A percentile compares a stretch with the other conserved stretches of the same genome.
phyloP scores from a whole-genome alignment of 2,888 invertebrate species.

The Phaedon cochleariae region DNA sequence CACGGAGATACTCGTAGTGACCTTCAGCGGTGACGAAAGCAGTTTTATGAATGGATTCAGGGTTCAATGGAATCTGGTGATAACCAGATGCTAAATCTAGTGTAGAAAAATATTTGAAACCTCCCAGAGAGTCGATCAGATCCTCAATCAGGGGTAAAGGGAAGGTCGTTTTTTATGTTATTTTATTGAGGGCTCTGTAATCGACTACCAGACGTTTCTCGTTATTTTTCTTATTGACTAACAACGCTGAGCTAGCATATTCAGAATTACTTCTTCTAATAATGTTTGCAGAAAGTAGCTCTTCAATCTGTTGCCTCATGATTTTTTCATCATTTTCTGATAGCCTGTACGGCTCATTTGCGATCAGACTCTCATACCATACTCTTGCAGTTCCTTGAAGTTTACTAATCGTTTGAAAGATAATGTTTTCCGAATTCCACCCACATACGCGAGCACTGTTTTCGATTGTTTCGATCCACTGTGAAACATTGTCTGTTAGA shows the following conservation, averaged over 20 bases:
- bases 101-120: conserved; percentile 35
- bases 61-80: conserved; percentile 46
- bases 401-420: conserved; percentile 34
- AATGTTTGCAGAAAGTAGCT: conserved; percentile 24
- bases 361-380: conserved; percentile 35
- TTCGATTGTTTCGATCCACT: too few species aligned
- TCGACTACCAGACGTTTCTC: conserved; percentile 29
- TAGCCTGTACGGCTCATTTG: conserved; percentile 11
- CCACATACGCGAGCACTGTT: too few species aligned
- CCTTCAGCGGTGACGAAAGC: conserved; percentile 45
- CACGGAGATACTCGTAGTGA: conserved; percentile 19
- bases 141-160: conserved; percentile 34
- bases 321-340: conserved; percentile 25
- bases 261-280: conserved; percentile 26
- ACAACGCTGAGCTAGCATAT: conserved; percentile 25
- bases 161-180: conserved; percentile 24
- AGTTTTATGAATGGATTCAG: conserved; percentile 32
- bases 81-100: conserved; percentile 44
- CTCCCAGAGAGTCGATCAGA: conserved; percentile 36
- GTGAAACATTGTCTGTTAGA: too few species aligned
- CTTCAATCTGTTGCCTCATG: conserved; percentile 17
- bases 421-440: not conserved
- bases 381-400: conserved; percentile 24
- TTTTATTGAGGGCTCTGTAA: conserved; percentile 32
- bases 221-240: conserved; percentile 28